Base-by-base conservation (phyloP, 2,888 invertebrate genomes). In the Zele albiditarsus region DNA sequence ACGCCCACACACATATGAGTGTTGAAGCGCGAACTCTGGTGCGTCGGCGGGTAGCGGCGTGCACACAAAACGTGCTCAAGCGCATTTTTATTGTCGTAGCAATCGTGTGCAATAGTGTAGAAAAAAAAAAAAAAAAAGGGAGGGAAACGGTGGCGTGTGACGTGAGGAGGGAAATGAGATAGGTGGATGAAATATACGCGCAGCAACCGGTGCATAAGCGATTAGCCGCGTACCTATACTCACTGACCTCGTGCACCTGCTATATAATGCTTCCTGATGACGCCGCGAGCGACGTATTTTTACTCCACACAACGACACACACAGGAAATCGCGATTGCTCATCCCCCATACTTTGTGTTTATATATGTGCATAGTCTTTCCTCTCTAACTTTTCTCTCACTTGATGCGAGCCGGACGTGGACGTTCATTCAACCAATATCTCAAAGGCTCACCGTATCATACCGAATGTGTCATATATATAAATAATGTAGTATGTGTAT, bases 161-260 rank as follows among this genome's bases (percentile, higher is more conserved):
- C 2, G n/a, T n/a, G 46, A 46, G n/a, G n/a, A 46, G 31, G 81
- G 80, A 82, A 84, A 84, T 84, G 82, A 83, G 83, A 84, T 63
- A 53, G 46, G 46, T 46, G 46, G n/a, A 46, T 46, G 46, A n/a
- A n/a, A 46, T 46, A 46, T 46, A 46, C 16, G 46, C 46, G n/a
- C 46, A 53, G 53, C 53, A 53, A 53, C 20, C 83, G 80, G 86
- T 85, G 87, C 86, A 87, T 88, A 85, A 86, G 82, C 82, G 85
- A 87, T 88, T 82, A 84, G 85, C 79, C 78, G 80, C 75, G 76
- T 73, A 71, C 73, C 75, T 71, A 70, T 83, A 81, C 82, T 79
- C 81, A 75, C 79, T 83, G 84, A 81, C 84, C 84, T 85, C 84
- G 82, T 83, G 81, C 85, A 86, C 85, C 85, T 86, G 85, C 80